These are phyloP conservation scores for Psittacara wagleri DNA, from an alignment of 2,113 vertebrate genomes.

Conservation along the genomic window DNA sequence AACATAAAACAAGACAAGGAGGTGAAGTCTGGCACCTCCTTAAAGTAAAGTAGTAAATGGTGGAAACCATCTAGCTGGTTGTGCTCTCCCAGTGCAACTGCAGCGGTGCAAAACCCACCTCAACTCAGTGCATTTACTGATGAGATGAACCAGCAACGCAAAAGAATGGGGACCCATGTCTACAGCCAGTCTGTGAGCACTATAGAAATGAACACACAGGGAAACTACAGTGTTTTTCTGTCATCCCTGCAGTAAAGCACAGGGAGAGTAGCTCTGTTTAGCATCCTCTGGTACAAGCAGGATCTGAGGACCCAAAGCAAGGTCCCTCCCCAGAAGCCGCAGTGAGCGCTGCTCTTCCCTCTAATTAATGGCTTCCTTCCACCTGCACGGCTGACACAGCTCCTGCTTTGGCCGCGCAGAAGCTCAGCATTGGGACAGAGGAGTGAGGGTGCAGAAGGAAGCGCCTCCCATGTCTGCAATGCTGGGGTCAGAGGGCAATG, in stretches of 20 bases:
- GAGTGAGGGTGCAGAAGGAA: constrained; percentile 37
- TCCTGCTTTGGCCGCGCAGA: fast-evolving
- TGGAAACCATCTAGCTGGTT: background rate
- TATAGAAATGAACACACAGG: background rate
- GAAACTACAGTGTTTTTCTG: fast-evolving
- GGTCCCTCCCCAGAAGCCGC: background rate
- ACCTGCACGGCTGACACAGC: background rate
- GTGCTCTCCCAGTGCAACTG: background rate
- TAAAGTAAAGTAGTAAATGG: background rate
- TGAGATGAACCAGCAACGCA: background rate
- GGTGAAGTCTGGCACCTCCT: background rate
- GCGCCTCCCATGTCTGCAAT: constrained; percentile 24
- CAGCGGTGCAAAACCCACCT: background rate
- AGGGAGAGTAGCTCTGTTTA: background rate
- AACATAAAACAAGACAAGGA: background rate
- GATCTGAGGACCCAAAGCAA: background rate
- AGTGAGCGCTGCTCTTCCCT: background rate
- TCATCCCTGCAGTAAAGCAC: background rate
- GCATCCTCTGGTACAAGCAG: background rate
- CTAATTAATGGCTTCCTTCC: constrained; percentile 74
- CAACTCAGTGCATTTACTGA: background rate
- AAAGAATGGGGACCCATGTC: background rate
- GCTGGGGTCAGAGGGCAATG: constrained; percentile 46
- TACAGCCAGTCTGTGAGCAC: background rate
- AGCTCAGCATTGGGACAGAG: background rate